A percentile compares a stretch with the other conserved stretches of the same genome.
These are phyloP conservation scores for Halichoeres trimaculatus DNA, from an alignment of 2,113 vertebrate species.

Conservation along the genomic window DNA sequence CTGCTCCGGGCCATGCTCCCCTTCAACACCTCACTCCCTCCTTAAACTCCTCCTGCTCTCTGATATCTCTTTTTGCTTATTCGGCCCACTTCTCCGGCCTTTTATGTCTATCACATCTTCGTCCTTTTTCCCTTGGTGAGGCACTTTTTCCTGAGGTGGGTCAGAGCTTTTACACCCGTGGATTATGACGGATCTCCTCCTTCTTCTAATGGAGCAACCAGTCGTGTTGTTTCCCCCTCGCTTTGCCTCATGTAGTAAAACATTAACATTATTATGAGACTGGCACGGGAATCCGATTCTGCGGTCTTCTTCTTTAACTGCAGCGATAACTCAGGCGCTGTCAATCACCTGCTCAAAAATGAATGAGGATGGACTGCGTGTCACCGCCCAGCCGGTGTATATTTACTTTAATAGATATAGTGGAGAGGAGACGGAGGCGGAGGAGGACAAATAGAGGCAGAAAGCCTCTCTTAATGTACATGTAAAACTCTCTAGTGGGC, in stretches of 20 bases:
- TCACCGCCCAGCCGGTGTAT: conserved; percentile 63
- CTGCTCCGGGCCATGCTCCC: conserved; percentile 62
- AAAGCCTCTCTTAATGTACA: conserved; percentile 82
- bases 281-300: conserved; percentile 1
- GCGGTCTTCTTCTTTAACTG: conserved; percentile 46
- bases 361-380: conserved; percentile 75
- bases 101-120: conserved; percentile 70
- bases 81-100: conserved; percentile 58
- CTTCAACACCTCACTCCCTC: conserved; percentile 44
- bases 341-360: conserved; percentile 79
- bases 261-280: conserved; percentile 44
- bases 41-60: conserved; percentile 59
- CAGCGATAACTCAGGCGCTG: conserved; percentile 63
- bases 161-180: conserved; percentile 44
- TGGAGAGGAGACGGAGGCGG: conserved; percentile 64
- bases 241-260: conserved; percentile 36
- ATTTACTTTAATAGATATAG: conserved; percentile 81
- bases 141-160: conserved; percentile 60
- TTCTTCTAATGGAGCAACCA: conserved; percentile 48
- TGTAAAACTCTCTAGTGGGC: conserved; percentile 79
- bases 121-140: conserved; percentile 54
- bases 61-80: conserved; percentile 76
- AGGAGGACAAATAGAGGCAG: conserved; percentile 70
- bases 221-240: conserved; percentile 10
- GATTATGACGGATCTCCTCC: conserved; percentile 49